A percentile compares a stretch with the other conserved stretches of the same genome.
Conservation (phyloP, 2,797 vertebrate species). For the Erpetoichthys calabaricus region DNA sequence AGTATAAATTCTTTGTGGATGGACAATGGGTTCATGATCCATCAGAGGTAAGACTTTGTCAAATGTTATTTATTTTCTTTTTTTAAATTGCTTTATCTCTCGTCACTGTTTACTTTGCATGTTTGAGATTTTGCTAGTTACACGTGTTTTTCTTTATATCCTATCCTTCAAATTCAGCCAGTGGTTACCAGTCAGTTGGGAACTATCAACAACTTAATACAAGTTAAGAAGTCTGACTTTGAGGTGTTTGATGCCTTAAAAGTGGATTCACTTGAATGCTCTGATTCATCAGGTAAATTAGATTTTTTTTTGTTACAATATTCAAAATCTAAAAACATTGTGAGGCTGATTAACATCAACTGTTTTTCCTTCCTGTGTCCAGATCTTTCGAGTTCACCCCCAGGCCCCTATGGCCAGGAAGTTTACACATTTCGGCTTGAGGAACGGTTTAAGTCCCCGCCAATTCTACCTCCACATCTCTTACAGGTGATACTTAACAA, state of each 20-base stretch:
- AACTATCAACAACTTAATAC: slow-evolving; percentile 93
- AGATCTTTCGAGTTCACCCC: slow-evolving; percentile 93
- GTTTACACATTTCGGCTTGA: slow-evolving; percentile 80
- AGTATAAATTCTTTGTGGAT: slow-evolving; percentile 97
- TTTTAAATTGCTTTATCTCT: neutral
- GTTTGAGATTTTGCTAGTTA: neutral
- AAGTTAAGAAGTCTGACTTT: slow-evolving; percentile 94
- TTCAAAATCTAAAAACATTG: neutral
- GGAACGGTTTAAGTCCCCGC: slow-evolving; percentile 85
- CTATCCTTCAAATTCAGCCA: slow-evolving; percentile 42
- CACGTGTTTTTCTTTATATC: neutral
- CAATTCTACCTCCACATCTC: slow-evolving; percentile 89
- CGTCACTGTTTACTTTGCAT: neutral
- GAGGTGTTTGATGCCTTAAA: slow-evolving; percentile 94
- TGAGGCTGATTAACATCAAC: neutral
- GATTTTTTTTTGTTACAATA: neutral
- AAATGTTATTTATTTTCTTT: neutral
- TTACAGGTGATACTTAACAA: slow-evolving; percentile 98
- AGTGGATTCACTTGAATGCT: slow-evolving; percentile 86
- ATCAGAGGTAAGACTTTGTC: slow-evolving; percentile 61
- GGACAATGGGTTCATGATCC: slow-evolving; percentile 93
- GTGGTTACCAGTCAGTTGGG: slow-evolving; percentile 91
- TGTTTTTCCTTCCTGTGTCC: slow-evolving; percentile 18
- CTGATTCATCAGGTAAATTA: slow-evolving; percentile 71
- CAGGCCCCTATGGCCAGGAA: slow-evolving; percentile 82